A percentile compares a stretch with the other conserved stretches of the same genome.
Evolutionary conservation across 2,113 vertebrate genomes (phyloP).

Genomic region (human): GRCh38 chr13:73740001-73740500

Average conservation of each 20-base stretch:
- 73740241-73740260: not conserved
- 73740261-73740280: not conserved
- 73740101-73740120: too few relatives aligned
- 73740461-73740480: not conserved
- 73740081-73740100: too few relatives aligned
- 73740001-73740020: not conserved
- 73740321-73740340: not conserved
- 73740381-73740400: not conserved
- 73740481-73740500: not conserved
- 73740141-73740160: not conserved
- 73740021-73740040: not conserved
- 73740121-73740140: not conserved
- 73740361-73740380: not conserved
- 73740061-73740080: not conserved
- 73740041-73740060: not conserved
- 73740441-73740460: not conserved
- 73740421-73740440: too few relatives aligned
- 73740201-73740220: not conserved
- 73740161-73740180: too few relatives aligned
- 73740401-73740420: not conserved
- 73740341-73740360: not conserved
- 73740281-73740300: not conserved
- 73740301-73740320: not conserved
- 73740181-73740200: not conserved
- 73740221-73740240: not conserved